A percentile compares a stretch with the other conserved stretches of the same genome.
Conservation (phyloP, 2,888 invertebrate species). For the Luperina testacea region DNA sequence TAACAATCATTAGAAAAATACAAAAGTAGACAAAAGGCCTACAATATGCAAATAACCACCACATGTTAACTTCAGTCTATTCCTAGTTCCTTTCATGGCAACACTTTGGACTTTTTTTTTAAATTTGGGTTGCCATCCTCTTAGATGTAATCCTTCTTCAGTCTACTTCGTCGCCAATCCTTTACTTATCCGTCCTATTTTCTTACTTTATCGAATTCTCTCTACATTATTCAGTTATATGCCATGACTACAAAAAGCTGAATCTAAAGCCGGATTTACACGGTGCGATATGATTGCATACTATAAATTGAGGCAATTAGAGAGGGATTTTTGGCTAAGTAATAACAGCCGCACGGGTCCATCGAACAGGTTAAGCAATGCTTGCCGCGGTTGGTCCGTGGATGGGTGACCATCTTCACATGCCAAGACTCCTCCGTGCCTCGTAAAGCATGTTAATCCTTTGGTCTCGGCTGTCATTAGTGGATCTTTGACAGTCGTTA, state of each 20-base stretch:
- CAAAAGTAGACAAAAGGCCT: conserved; percentile 70
- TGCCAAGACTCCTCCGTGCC: too few relatives aligned
- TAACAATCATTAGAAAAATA: conserved; percentile 63
- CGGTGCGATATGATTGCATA: neutral
- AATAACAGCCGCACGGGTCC: too few relatives aligned
- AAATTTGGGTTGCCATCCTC: neutral
- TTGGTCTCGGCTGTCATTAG: too few relatives aligned
- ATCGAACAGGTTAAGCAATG: too few relatives aligned
- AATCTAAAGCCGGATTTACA: neutral
- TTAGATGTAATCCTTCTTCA: neutral
- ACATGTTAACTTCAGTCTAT: conserved; percentile 66
- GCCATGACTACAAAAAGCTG: neutral
- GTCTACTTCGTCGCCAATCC: conserved; percentile 3
- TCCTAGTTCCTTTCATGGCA: conserved; percentile 38
- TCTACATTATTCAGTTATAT: neutral
- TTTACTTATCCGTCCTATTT: neutral
- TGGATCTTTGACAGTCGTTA: too few relatives aligned
- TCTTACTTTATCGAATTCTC: neutral
- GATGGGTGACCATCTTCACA: too few relatives aligned
- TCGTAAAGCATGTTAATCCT: too few relatives aligned
- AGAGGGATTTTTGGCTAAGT: too few relatives aligned
- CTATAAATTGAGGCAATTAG: neutral
- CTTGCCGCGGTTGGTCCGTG: too few relatives aligned
- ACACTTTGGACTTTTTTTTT: conserved; percentile 57
- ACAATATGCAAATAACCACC: conserved; percentile 58